phyloP scores from a whole-genome alignment of 2,888 invertebrate genomes.

The Epinotia demarniana region DNA sequence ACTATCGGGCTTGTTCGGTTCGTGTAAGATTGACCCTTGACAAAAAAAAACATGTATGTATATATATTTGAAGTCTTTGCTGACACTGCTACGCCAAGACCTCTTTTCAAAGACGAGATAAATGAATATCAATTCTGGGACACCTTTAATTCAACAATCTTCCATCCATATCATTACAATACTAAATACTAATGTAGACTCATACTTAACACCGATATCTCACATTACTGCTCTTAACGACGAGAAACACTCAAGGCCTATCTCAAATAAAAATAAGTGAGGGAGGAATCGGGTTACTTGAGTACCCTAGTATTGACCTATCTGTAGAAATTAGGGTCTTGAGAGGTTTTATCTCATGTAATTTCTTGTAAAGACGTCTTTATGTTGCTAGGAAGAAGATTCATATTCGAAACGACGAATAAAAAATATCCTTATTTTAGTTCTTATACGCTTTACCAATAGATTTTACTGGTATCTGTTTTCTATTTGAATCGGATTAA shows the following conservation, averaged over 20 bases:
- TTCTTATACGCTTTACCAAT: neutral
- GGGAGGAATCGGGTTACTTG: neutral
- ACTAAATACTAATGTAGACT: neutral
- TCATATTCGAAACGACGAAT: neutral
- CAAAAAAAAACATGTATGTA: neutral
- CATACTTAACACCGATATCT: slow-evolving; percentile 14
- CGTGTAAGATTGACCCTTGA: no score
- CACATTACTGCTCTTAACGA: slow-evolving; percentile 19
- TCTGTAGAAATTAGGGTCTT: slow-evolving; percentile 4
- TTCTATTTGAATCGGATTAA: no score
- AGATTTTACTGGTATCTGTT: no score
- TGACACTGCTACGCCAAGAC: no score
- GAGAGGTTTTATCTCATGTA: neutral
- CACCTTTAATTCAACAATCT: neutral
- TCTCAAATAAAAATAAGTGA: slow-evolving; percentile 33
- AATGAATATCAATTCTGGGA: neutral
- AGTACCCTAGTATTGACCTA: slow-evolving; percentile 18
- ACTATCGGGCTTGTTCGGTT: no score
- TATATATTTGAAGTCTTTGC: neutral
- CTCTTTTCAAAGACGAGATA: no score
- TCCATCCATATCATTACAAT: neutral
- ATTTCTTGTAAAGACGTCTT: neutral
- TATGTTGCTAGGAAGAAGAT: neutral
- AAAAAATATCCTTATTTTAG: neutral
- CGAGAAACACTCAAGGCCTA: slow-evolving; percentile 33